Evolutionary conservation across 2,113 vertebrate species (phyloP).

Genomic region (Solea solea): DNA sequence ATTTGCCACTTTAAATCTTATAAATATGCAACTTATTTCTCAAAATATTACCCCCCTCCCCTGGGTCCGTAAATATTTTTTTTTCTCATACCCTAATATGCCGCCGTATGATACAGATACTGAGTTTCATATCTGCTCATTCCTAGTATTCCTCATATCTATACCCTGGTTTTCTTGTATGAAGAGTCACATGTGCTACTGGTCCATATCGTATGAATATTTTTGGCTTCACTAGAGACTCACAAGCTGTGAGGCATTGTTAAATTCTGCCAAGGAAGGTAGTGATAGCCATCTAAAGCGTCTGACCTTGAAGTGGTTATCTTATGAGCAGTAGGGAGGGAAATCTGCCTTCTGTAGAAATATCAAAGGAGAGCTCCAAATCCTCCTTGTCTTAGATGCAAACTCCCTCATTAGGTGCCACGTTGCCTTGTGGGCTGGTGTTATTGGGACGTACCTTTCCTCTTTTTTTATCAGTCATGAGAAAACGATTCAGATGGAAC

Average conservation of each 20-base stretch:
- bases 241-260: slow-evolving; percentile 56
- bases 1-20: no score
- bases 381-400: slow-evolving; percentile 66
- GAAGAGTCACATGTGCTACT: slow-evolving; percentile 12
- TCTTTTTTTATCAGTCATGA: slow-evolving; percentile 67
- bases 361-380: slow-evolving; percentile 67
- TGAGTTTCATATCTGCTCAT: no score
- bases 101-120: no score
- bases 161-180: slow-evolving; percentile 30
- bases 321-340: slow-evolving; percentile 59
- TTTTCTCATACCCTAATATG: no score
- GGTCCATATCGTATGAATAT: slow-evolving; percentile 44
- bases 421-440: slow-evolving; percentile 54
- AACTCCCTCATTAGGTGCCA: slow-evolving; percentile 70
- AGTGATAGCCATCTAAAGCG: slow-evolving; percentile 73
- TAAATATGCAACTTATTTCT: no score
- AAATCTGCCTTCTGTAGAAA: slow-evolving; percentile 58
- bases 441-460: slow-evolving; percentile 55
- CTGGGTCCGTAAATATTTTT: no score
- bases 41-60: no score
- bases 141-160: no score
- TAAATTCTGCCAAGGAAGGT: slow-evolving; percentile 56
- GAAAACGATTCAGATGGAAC: slow-evolving; percentile 62
- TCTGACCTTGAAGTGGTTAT: slow-evolving; percentile 76
- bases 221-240: slow-evolving; percentile 48